Percentiles rank a stretch among this genome's conserved stretches.
These are phyloP conservation scores for Corythornis leucogaster DNA, from an alignment of 2,797 vertebrate species.

Conservation along the genomic window DNA sequence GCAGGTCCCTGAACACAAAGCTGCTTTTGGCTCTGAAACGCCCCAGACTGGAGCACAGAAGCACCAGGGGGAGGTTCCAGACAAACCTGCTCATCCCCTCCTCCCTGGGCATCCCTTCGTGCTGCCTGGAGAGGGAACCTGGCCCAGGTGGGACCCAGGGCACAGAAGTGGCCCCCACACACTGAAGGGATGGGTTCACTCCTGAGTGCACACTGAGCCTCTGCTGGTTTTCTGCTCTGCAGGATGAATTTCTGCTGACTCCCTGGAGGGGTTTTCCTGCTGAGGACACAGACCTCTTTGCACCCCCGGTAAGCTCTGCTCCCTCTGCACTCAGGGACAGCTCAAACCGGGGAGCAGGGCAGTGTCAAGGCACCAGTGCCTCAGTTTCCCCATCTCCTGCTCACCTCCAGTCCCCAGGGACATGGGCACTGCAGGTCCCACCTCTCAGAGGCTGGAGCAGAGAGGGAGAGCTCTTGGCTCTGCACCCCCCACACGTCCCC, in stretches of 20 bases:
- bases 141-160: background rate
- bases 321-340: background rate
- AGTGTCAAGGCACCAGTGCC: background rate
- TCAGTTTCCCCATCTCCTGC: background rate
- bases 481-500: background rate
- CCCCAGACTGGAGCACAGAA: background rate
- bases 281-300: background rate
- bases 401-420: background rate
- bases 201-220: background rate
- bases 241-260: slow-evolving; percentile 53
- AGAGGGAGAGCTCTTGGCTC: background rate
- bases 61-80: fast-evolving
- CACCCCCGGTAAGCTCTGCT: background rate
- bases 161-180: fast-evolving
- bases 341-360: background rate
- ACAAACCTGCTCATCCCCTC: background rate
- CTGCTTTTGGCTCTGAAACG: background rate
- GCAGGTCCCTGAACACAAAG: background rate
- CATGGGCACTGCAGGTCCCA: background rate
- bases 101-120: background rate
- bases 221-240: background rate
- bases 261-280: background rate
- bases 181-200: too few species aligned
- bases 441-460: background rate
- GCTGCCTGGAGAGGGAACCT: background rate